A percentile compares a stretch with the other conserved stretches of the same genome.
Evolutionary conservation across 2,888 invertebrate genomes (phyloP).

Genomic region (Gymnoscelis rufifasciata): DNA sequence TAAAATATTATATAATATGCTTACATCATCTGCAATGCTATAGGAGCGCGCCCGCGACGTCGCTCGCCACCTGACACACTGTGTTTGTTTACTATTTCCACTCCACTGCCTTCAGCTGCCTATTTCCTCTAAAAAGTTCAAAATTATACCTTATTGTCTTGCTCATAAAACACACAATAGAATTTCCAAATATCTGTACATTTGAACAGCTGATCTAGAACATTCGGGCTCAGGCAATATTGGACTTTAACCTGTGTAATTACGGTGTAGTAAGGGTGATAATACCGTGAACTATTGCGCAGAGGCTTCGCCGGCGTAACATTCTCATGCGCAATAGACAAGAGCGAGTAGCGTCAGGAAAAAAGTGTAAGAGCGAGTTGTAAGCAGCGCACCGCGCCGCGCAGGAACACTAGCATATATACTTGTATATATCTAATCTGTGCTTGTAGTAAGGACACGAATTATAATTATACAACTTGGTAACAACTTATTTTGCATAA

Average conservation of each 20-base stretch:
- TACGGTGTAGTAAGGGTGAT: background rate
- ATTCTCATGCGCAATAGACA: background rate
- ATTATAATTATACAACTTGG: no score
- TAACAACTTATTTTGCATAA: no score
- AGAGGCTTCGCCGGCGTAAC: background rate
- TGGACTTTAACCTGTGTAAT: background rate
- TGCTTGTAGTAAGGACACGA: no score
- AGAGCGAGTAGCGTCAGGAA: conserved; percentile 3
- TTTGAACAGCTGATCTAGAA: background rate
- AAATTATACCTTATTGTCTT: background rate
- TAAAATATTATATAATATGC: no score
- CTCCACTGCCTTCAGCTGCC: no score
- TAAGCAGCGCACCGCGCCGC: no score
- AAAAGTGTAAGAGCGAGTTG: background rate
- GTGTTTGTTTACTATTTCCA: conserved; percentile 53
- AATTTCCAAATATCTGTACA: background rate
- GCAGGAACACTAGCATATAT: no score
- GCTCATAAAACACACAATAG: conserved; percentile 14
- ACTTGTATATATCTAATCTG: no score
- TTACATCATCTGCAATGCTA: no score
- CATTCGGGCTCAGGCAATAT: background rate
- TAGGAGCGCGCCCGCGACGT: no score
- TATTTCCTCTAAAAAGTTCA: conserved; percentile 36
- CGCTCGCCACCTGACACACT: no score
- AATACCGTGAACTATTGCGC: conserved; percentile 2